Evolutionary conservation across 1,140 invertebrate species (phyloP), one percentile per base, ranked within the genome.

Genomic region (Zaprionus davidi): DNA sequence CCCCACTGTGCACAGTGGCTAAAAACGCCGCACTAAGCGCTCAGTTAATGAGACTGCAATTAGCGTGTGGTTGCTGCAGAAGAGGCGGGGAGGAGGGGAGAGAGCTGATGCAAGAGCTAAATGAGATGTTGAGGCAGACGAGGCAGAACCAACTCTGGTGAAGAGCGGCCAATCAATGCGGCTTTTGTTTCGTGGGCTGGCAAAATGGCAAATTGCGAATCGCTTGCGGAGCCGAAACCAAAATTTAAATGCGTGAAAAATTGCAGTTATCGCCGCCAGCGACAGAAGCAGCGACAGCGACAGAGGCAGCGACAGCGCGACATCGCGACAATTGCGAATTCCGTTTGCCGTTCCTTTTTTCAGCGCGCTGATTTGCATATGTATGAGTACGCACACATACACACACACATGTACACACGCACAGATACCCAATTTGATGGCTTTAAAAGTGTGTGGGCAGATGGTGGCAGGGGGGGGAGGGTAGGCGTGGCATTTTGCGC

Each of bases 191-290:
- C 44, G 46, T 36, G 46, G 5, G 13, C 36, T 15, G 13, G 12
- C 28, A 46, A 17, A 26, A 24, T 36, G 46, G 46, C 26, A 63
- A 71, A 76, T 71, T 76, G 62, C 34, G 34, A 57, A 55, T 20
- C 22, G 46, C 46, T 22, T 38, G 63, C 49, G 49, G 51, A 53
- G 60, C 68, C 68, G 17, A 44, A 75, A 74, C 64, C 51, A 34
- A 69, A 78, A 75, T 65, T 70, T 75, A 75, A 78, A 75, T 78
- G 71, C 36, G 65, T 65, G 60, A 70, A 75, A 75, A 66, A 44
- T 59, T 36, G 59, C 71, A 69, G 36, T 46, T 65, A 65, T 70
- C 71, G 59, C 36, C 31, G 20, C 4, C 46, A 24, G 46, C 46
- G 41, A 34, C 31, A 34, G 15, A 20, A 51, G n/a, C 46, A 51